Percentiles rank a stretch among this genome's conserved stretches.
Conservation (phyloP, 2,888 invertebrate species). For the Oasisia sp. region DNA sequence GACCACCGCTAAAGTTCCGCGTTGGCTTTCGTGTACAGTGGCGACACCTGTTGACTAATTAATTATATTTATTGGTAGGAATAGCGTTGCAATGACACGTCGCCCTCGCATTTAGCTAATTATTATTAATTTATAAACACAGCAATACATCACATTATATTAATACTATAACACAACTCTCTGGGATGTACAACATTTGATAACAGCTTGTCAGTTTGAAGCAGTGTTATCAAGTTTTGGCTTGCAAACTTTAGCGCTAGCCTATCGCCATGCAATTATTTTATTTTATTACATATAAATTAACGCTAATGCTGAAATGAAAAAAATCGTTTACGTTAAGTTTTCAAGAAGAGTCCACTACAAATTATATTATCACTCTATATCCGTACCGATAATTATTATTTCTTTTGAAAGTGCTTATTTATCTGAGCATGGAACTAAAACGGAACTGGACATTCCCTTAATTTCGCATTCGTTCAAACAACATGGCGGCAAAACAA, state of each 20-base stretch:
- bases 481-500: conserved; percentile 37
- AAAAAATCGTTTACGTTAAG: neutral
- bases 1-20: neutral
- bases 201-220: neutral
- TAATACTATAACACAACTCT: neutral
- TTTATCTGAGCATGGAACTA: neutral
- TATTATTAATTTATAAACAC: neutral
- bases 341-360: neutral
- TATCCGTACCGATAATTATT: neutral
- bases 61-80: neutral
- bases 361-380: neutral
- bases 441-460: neutral
- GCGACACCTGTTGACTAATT: neutral
- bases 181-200: neutral
- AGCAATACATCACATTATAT: neutral
- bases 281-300: neutral
- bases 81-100: neutral
- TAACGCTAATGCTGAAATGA: neutral
- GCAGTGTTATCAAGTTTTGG: no score
- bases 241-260: no score
- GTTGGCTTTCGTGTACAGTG: neutral
- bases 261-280: neutral
- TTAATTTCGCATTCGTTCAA: conserved; percentile 24
- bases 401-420: neutral
- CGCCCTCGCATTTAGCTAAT: neutral